Evolutionary conservation across 35 echinoderm and acorn worm species (phyloP).

Genomic region (Patiria miniata): DNA sequence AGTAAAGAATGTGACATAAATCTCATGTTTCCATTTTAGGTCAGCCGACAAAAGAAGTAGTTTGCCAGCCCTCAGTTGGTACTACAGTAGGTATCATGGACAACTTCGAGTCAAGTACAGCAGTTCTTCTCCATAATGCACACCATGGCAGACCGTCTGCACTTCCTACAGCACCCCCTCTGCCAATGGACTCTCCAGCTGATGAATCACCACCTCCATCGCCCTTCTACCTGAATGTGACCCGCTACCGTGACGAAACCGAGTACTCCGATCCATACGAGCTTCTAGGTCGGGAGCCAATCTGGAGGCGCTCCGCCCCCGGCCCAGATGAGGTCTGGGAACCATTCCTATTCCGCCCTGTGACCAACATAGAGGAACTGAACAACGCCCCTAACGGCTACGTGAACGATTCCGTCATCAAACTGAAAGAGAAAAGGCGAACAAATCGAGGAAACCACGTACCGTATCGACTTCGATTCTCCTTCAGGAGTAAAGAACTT

Average conservation of each 20-base stretch:
- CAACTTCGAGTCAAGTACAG: conserved; percentile 8
- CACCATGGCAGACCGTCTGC: not conserved
- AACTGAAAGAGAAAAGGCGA: conserved; percentile 21
- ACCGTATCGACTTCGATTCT: not conserved
- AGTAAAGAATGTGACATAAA: too few species aligned
- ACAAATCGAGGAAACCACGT: not conserved
- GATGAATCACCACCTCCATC: not conserved
- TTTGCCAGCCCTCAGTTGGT: not conserved
- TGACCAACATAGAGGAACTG: not conserved
- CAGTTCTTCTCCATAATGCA: not conserved
- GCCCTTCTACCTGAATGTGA: conserved; percentile 32
- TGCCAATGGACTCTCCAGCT: not conserved
- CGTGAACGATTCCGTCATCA: conserved; percentile 37
- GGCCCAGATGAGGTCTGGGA: conserved; percentile 22
- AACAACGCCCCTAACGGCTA: conserved; percentile 32
- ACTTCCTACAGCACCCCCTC: not conserved
- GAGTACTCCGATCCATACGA: conserved; percentile 36
- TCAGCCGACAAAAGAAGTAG: not conserved
- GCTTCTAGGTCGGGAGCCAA: conserved; percentile 2
- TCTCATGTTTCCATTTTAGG: not conserved
- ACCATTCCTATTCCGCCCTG: conserved; percentile 6
- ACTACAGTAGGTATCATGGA: not conserved
- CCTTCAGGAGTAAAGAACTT: conserved; percentile 1
- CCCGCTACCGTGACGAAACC: not conserved
- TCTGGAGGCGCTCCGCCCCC: conserved; percentile 24